A percentile compares a stretch with the other conserved stretches of the same genome.
These are phyloP conservation scores for Thysanoteuthis rhombus DNA, from an alignment of 2,888 invertebrate genomes.

Conservation along the genomic window DNA sequence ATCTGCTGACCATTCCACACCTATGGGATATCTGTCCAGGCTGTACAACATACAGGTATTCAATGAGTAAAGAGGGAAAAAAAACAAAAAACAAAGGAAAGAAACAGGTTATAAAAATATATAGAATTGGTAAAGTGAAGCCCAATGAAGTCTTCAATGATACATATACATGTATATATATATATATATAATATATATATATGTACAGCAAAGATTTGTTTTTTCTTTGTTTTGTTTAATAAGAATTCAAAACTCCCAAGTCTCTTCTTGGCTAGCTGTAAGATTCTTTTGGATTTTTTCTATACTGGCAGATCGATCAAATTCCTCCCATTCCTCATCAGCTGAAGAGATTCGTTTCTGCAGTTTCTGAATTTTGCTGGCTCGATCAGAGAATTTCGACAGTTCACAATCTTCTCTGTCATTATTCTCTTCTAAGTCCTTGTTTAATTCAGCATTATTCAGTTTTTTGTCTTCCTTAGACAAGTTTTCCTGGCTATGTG, in stretches of 20 bases:
- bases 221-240: neutral
- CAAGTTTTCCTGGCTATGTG: slow-evolving; percentile 59
- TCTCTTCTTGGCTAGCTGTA: slow-evolving; percentile 44
- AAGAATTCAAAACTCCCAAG: slow-evolving; percentile 57
- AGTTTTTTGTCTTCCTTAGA: slow-evolving; percentile 31
- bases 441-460: slow-evolving; percentile 24
- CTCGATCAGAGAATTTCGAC: slow-evolving; percentile 37
- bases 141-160: slow-evolving; percentile 12
- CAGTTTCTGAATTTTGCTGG: slow-evolving; percentile 52
- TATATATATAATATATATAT: slow-evolving; percentile 15
- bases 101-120: neutral
- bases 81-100: neutral
- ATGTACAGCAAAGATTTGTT: neutral
- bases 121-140: slow-evolving; percentile 12
- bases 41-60: slow-evolving; percentile 12
- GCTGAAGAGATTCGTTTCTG: slow-evolving; percentile 47
- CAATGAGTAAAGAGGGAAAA: neutral
- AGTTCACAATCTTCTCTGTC: slow-evolving; percentile 22
- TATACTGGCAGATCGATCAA: slow-evolving; percentile 49
- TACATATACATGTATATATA: slow-evolving; percentile 12
- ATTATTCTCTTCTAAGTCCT: slow-evolving; percentile 34
- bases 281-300: slow-evolving; percentile 54
- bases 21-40: slow-evolving; percentile 12
- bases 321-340: slow-evolving; percentile 56
- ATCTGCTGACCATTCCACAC: neutral